Percentiles rank a stretch among this genome's conserved stretches.
These are phyloP conservation scores for Aphaenogaster ashmeadi DNA, from an alignment of 1,140 invertebrate species.

Conservation along the genomic window DNA sequence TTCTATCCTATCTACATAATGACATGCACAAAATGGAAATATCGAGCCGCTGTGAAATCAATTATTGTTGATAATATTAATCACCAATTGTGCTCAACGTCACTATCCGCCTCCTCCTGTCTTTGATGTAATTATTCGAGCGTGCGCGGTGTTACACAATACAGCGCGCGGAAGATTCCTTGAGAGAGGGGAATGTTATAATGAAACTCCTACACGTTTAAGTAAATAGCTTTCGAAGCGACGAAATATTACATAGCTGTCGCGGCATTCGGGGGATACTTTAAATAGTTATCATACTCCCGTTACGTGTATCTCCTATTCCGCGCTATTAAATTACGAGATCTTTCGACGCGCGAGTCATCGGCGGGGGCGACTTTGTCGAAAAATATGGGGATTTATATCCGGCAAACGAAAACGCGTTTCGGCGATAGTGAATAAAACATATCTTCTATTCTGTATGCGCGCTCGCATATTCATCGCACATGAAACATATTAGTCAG, in stretches of 20 bases:
- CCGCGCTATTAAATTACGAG: neutral
- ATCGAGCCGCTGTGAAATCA: slow-evolving; percentile 54
- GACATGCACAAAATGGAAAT: slow-evolving; percentile 61
- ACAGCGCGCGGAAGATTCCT: slow-evolving; percentile 1
- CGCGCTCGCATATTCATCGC: slow-evolving; percentile 12
- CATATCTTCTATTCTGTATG: neutral
- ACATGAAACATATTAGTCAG: slow-evolving; percentile 22
- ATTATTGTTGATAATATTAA: slow-evolving; percentile 63
- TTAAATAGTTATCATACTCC: slow-evolving; percentile 54
- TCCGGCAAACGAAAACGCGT: neutral
- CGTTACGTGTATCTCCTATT: neutral
- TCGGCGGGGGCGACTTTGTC: neutral
- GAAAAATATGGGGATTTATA: neutral
- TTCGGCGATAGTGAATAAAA: slow-evolving; percentile 32
- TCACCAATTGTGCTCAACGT: slow-evolving; percentile 44
- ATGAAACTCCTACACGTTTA: slow-evolving; percentile 28
- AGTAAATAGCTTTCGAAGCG: slow-evolving; percentile 33
- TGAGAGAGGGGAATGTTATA: slow-evolving; percentile 34
- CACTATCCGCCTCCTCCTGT: neutral
- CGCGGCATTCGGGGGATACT: slow-evolving; percentile 24
- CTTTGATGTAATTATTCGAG: slow-evolving; percentile 29
- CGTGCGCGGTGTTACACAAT: slow-evolving; percentile 18
- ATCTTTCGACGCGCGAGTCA: neutral
- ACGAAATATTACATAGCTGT: slow-evolving; percentile 45
- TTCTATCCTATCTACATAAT: slow-evolving; percentile 59